Base-by-base conservation (phyloP, 2,888 invertebrate species). In the Campoplex nolae region DNA sequence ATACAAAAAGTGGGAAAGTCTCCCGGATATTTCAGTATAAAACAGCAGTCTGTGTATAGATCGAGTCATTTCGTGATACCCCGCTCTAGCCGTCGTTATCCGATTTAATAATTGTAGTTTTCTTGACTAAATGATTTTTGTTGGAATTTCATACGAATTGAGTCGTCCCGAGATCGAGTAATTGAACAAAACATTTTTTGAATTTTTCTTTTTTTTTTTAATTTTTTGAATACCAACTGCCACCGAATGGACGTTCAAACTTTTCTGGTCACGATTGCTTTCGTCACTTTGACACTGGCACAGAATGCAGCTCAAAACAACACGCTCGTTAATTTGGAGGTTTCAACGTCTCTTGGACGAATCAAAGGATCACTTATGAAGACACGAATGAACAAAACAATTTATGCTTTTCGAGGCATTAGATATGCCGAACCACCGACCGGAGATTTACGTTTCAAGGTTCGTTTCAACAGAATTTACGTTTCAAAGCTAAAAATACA, bases 381-480 rank as follows among this genome's bases (percentile, higher is more conserved):
- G 56, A 85, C 89, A 6, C 54, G 89, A 62, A 51, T 84, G 8
- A 83, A 79, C 3, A 88, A 70, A 58, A 48, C 8, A 8, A 89
- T 89, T 68, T 86, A 83, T 70, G 79, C 88, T 2, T 89, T 88
- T 35, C 84, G 88, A 11, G 88, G 88, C 11, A 81, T 89, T 11
- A 79, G 89, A 76, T 89, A 85, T 73, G 89, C 83, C 18, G 86
- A 89, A 38, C 74, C 86, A 13, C 88, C 89, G 2, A 67, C 65
- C 35, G 89, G 89, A n/a, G 56, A 76, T 9, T 85, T 62, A 8
- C 84, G 89, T 45, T 89, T 89, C 28, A 82, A 88, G 82, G 89
- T 89, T 58, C 1, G 38, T 51, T 65, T 42, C 6, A 32, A 0
- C 58, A 1, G 28, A 16, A 16, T 11, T 23, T 48, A 70, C 23